Evolutionary conservation across 2,888 invertebrate species (phyloP), one percentile per base, ranked within the genome.

Genomic region (Drosophila multiciliata): DNA sequence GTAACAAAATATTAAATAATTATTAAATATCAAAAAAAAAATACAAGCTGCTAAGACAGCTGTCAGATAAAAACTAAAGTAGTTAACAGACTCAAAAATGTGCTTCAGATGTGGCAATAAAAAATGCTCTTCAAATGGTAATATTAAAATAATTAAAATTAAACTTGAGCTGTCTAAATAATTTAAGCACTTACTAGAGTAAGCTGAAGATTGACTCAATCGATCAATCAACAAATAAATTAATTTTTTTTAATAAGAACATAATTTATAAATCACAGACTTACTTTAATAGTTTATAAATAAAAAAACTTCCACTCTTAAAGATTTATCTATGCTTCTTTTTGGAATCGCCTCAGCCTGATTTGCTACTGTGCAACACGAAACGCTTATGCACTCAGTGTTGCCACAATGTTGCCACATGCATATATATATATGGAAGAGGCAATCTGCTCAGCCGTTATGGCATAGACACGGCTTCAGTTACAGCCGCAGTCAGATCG

Each of bases 181-280:
- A 1, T 6, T 17, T 17, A 29, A 50, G 0, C 26, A 5, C 3
- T 26, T 2, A 49, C 33, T 32, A 38, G 15, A 26, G 6, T 33
- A 49, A 50, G 26, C 29, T 61, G 6, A 48, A 50, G 35, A 65
- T 33, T 32, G 26, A 12, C 23, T 7, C 48, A 77, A 72, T 66
- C 59, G 62, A 66, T 66, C 77, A 75, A 77, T 12, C 12, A 20
- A 72, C 72, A 52, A 66, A 66, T 62, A 73, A 75, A 77, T 12
- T 23, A 1, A 23, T 1, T 23, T 45, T 45, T 12, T 7, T 45
- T 12, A 15, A 4, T 23, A 3, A 15, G 7, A 15, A 3, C 20
- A 20, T 45, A 7, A 15, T 23, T 23, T 23, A 20, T 3, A 45
- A 15, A 23, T 4, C 20, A 45, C 4, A 23, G 0, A 1, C 15